Evolutionary conservation across 2,113 vertebrate species (phyloP), one percentile per base, ranked within the genome.

Genomic region (Blennius ocellaris): DNA sequence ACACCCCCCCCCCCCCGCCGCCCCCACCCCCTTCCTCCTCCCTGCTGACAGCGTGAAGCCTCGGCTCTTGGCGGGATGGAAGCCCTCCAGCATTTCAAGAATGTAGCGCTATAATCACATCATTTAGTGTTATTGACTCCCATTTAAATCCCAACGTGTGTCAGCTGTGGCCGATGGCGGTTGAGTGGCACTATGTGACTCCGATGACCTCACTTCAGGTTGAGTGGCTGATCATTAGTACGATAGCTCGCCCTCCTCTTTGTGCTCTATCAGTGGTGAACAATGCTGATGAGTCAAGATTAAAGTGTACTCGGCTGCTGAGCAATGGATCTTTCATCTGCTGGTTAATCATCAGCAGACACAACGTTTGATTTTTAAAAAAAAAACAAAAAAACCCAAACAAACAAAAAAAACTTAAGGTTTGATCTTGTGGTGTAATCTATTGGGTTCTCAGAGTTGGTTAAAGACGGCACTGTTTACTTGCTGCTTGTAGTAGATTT

Each of bases 111-210:
- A 76, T 72, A 70, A 87, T 85, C 67, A 44, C 0, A 12, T 56
- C 85, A 56, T 83, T 90, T 70, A 41, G 59, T 76, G 54, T 79
- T 81, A 64, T 84, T 91, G 69, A 86, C 64, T 53, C 30, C 83
- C 40, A 5, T 78, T 91, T 73, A 73, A 76, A 51, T 61, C 63
- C 45, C 56, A 12, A 38, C 75, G 80, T 41, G 54, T 67, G 79
- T 86, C 63, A 15, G 75, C 57, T 47, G 38, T 73, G 39, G 12
- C 71, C 62, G 41, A 48, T 80, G 59, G 65, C 43, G n/a, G 52
- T 57, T 51, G 68, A 84, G 81, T 78, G 80, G 66, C 63, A 54
- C 66, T 30, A 40, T 49, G 41, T 76, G 73, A 60, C 76, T 65
- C 76, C 63, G 78, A 79, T 82, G 66, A 80, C 70, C 79, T 78